These are phyloP conservation scores for Mesopsocus fuscifrons DNA, from an alignment of 2,888 invertebrate species.

Conservation along the genomic window DNA sequence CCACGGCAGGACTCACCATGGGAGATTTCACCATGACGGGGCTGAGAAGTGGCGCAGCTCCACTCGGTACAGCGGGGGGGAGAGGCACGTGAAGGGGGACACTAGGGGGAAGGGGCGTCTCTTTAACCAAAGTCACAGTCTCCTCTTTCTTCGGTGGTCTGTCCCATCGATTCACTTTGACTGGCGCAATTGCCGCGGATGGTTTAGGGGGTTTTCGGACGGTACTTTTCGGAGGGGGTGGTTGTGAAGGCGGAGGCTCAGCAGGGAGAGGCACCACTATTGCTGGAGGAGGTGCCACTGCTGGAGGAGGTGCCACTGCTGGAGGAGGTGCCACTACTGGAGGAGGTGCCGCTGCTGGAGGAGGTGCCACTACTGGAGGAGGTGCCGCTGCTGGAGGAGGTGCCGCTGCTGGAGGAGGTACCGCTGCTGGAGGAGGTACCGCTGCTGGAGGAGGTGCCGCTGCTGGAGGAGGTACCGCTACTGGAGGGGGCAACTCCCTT, in stretches of 20 bases:
- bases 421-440: neutral
- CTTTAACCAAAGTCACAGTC: neutral
- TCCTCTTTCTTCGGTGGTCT: neutral
- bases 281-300: conserved; percentile 6
- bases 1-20: neutral
- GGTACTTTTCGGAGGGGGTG: neutral
- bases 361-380: conserved; percentile 11
- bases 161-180: neutral
- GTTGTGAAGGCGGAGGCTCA: neutral
- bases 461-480: conserved; percentile 16
- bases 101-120: neutral
- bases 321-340: no score
- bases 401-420: conserved; percentile 16
- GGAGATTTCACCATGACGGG: neutral
- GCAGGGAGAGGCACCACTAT: conserved; percentile 13
- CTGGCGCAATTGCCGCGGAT: no score
- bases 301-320: conserved; percentile 12
- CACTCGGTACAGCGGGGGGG: neutral
- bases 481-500: neutral
- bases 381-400: conserved; percentile 11
- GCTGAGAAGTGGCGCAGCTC: neutral
- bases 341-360: conserved; percentile 12
- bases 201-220: no score
- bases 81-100: neutral
- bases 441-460: conserved; percentile 14